phyloP scores from a whole-genome alignment of 2,888 invertebrate species.

The Gastrophysa polygoni region DNA sequence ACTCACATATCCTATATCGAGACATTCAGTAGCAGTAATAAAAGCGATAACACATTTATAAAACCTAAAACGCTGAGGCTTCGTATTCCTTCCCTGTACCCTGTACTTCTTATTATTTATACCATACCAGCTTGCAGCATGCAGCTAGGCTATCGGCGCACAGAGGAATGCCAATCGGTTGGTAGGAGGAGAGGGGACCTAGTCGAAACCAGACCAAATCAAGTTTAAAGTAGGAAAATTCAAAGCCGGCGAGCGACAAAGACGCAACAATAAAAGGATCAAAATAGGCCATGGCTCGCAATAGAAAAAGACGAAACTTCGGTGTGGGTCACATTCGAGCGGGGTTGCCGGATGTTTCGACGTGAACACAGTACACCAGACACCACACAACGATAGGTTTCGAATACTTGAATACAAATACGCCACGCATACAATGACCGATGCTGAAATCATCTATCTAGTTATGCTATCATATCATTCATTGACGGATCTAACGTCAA shows the following conservation, averaged over 20 bases:
- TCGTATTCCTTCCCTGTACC: background rate
- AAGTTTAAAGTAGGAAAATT: slow-evolving; percentile 52
- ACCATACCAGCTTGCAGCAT: background rate
- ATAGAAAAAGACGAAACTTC: slow-evolving; percentile 60
- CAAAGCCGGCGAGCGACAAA: slow-evolving; percentile 44
- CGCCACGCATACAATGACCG: too few relatives aligned
- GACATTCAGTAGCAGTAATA: background rate
- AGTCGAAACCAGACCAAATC: slow-evolving; percentile 50
- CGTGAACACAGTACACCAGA: background rate
- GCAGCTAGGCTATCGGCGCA: background rate
- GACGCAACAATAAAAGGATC: slow-evolving; percentile 52
- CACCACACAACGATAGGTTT: too few relatives aligned
- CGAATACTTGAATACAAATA: too few relatives aligned
- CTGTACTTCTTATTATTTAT: background rate
- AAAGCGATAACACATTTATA: background rate
- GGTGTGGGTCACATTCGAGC: background rate
- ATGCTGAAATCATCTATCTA: too few relatives aligned
- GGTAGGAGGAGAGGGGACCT: slow-evolving; percentile 34
- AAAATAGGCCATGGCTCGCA: slow-evolving; percentile 59
- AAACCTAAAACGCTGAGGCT: background rate
- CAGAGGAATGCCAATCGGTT: slow-evolving; percentile 31
- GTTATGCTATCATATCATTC: too few relatives aligned
- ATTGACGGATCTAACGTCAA: too few relatives aligned
- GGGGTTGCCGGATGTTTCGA: background rate
- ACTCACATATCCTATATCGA: too few relatives aligned